phyloP scores from a whole-genome alignment of 2,888 invertebrate species.

The Folsomia manolachei region DNA sequence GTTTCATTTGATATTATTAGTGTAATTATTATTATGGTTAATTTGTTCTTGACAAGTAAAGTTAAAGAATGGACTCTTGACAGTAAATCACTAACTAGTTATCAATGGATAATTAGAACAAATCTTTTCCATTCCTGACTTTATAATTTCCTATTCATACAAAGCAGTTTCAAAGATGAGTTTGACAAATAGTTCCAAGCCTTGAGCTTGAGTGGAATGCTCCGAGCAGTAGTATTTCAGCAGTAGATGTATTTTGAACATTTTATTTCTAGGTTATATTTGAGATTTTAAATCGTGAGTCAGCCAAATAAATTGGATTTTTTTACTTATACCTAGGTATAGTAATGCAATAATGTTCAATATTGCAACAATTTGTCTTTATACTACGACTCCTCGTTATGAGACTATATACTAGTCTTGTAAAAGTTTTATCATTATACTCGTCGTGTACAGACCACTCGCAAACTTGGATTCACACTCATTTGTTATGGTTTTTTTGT shows the following conservation, averaged over 20 bases:
- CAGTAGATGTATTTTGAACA: background rate
- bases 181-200: too few relatives aligned
- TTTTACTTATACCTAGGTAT: background rate
- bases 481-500: conserved; percentile 5
- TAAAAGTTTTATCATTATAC: background rate
- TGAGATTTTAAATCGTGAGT: background rate
- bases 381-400: background rate
- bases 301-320: background rate
- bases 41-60: background rate
- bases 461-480: background rate
- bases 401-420: background rate
- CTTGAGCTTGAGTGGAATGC: too few relatives aligned
- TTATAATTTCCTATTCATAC: background rate
- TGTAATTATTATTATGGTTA: background rate
- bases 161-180: background rate
- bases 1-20: background rate
- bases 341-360: background rate
- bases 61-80: background rate
- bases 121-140: background rate
- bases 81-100: background rate
- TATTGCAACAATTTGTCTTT: background rate
- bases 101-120: background rate
- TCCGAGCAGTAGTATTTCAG: background rate
- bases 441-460: background rate
- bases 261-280: background rate